These are phyloP conservation scores for Perca fluviatilis DNA, from an alignment of 2,113 vertebrate genomes.

Conservation along the genomic window DNA sequence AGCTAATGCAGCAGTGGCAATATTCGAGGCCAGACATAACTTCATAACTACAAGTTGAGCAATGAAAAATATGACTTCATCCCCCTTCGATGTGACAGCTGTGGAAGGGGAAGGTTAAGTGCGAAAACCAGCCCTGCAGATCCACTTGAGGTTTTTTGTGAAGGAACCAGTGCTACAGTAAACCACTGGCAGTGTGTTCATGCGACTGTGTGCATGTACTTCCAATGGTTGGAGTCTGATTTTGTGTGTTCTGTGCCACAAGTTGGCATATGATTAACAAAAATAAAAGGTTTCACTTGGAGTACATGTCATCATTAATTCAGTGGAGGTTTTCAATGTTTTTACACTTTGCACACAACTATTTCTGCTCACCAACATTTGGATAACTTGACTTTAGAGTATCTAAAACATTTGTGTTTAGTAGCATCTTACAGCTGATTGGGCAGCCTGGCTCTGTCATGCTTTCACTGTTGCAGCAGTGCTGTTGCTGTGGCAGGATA, in stretches of 20 bases:
- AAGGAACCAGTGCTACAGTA: slow-evolving; percentile 25
- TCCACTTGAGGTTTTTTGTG: slow-evolving; percentile 49
- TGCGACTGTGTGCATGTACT: background rate
- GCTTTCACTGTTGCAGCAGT: slow-evolving; percentile 28
- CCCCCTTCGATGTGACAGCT: slow-evolving; percentile 65
- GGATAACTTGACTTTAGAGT: background rate
- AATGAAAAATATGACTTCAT: slow-evolving; percentile 81
- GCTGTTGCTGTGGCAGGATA: slow-evolving; percentile 10
- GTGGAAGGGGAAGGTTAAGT: slow-evolving; percentile 60
- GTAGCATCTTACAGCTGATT: background rate
- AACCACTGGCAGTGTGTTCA: background rate
- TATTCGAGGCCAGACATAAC: slow-evolving; percentile 75
- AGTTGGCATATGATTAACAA: background rate
- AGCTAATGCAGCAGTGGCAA: slow-evolving; percentile 69
- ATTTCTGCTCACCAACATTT: background rate
- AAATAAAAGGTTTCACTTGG: fast-evolving
- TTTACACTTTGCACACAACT: background rate
- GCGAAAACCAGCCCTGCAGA: slow-evolving; percentile 55
- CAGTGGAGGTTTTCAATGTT: background rate
- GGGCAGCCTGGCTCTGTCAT: slow-evolving; percentile 24
- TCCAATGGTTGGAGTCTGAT: background rate
- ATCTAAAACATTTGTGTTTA: background rate
- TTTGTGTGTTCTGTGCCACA: background rate
- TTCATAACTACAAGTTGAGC: slow-evolving; percentile 80
- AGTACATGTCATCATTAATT: background rate